phyloP scores from a whole-genome alignment of 2,888 invertebrate genomes.

The Pyrochroa serraticornis region DNA sequence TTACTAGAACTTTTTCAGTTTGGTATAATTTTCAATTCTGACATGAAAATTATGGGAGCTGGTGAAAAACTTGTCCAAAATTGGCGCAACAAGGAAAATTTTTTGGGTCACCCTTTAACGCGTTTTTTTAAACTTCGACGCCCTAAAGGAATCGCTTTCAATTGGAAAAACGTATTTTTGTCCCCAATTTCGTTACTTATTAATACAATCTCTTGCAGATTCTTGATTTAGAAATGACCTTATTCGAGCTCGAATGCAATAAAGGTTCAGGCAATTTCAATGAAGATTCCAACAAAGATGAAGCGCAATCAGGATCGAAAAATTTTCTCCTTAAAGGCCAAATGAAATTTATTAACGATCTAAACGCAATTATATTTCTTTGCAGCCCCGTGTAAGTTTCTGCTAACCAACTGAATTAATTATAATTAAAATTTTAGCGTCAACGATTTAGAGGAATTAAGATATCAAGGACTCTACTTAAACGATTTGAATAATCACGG shows the following conservation, averaged over 20 bases:
- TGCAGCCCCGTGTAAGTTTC: conserved; percentile 77
- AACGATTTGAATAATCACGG: conserved; percentile 86
- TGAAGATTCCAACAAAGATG: conserved; percentile 13
- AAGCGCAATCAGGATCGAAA: conserved; percentile 61
- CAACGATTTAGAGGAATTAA: conserved; percentile 81
- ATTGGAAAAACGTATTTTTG: conserved; percentile 77
- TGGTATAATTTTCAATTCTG: conserved; percentile 75
- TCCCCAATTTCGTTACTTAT: too few relatives aligned
- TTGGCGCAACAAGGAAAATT: conserved; percentile 66
- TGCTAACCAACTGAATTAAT: too few relatives aligned
- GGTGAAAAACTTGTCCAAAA: conserved; percentile 77
- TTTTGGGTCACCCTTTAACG: conserved; percentile 70
- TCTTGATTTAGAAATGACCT: conserved; percentile 75
- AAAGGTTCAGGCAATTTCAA: conserved; percentile 58
- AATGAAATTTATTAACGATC: conserved; percentile 79
- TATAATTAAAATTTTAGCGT: conserved; percentile 56
- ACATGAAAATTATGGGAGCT: conserved; percentile 76
- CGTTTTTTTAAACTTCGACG: conserved; percentile 77
- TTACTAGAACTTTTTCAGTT: conserved; percentile 85
- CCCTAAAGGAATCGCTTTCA: conserved; percentile 78
- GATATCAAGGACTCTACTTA: conserved; percentile 75
- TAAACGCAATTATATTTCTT: conserved; percentile 81
- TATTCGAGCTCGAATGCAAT: conserved; percentile 80
- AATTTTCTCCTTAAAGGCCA: conserved; percentile 84
- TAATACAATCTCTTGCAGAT: conserved; percentile 59